Percentiles rank a stretch among this genome's conserved stretches.
phyloP scores from a whole-genome alignment of 2,113 vertebrate genomes.

The Anas platyrhynchos region DNA sequence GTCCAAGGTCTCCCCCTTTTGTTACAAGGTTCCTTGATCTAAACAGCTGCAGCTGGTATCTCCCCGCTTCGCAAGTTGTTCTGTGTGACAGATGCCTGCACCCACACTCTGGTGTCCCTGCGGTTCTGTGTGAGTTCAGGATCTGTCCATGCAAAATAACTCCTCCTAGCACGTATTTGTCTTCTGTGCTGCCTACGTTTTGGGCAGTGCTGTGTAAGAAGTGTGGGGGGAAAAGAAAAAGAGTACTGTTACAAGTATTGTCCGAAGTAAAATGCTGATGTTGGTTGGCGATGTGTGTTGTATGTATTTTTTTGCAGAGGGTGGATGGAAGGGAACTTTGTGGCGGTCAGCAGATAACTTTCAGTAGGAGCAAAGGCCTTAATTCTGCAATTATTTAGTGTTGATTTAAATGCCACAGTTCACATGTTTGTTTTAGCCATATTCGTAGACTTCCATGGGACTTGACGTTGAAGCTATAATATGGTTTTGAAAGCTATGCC shows the following conservation, averaged over 20 bases:
- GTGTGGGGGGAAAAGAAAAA: not conserved
- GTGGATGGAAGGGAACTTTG: not conserved
- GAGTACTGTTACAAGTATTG: fast-evolving
- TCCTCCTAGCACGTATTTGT: not conserved
- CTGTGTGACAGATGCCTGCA: not conserved
- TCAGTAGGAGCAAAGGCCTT: not conserved
- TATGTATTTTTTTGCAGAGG: not conserved
- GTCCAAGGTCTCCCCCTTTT: not conserved
- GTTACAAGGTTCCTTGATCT: not conserved
- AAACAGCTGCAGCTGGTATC: not conserved
- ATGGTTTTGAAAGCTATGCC: not conserved
- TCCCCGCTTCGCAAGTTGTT: not conserved
- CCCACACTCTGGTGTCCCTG: not conserved
- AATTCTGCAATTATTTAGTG: not conserved
- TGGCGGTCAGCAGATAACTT: not conserved
- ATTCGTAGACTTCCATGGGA: not conserved
- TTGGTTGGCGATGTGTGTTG: not conserved
- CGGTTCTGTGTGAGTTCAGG: not conserved
- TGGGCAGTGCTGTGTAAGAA: not conserved
- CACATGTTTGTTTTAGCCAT: not conserved
- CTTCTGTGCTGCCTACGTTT: fast-evolving
- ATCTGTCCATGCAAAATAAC: not conserved
- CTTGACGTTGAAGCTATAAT: not conserved
- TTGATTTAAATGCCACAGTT: not conserved
- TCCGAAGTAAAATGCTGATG: not conserved